Evolutionary conservation across 1,140 invertebrate genomes (phyloP).

Genomic region (Akabosia matsudoensis): DNA sequence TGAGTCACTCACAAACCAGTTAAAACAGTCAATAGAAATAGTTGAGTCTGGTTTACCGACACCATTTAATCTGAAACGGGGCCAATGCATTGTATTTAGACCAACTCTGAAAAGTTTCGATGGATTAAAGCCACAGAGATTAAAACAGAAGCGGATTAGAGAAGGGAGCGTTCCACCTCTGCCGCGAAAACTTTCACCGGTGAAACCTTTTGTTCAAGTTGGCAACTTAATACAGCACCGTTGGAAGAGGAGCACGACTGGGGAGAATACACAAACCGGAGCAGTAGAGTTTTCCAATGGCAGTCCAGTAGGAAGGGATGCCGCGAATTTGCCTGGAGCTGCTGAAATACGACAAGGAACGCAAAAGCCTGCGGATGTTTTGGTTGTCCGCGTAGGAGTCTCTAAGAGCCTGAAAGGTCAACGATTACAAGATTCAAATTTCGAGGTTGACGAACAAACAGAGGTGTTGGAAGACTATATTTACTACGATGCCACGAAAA

Average conservation of each 20-base stretch:
- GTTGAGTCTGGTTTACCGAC: not conserved
- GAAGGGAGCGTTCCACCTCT: not conserved
- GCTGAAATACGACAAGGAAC: too few species aligned
- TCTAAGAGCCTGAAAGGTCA: too few species aligned
- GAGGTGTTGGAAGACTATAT: too few species aligned
- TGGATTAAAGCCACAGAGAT: not conserved
- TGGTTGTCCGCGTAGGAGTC: too few species aligned
- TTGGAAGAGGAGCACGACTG: not conserved
- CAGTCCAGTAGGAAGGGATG: too few species aligned
- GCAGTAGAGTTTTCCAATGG: too few species aligned
- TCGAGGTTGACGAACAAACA: too few species aligned
- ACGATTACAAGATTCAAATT: too few species aligned
- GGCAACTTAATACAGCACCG: not conserved
- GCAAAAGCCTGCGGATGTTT: too few species aligned
- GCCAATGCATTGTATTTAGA: not conserved
- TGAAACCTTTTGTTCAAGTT: not conserved
- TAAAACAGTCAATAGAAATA: not conserved
- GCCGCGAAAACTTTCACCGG: not conserved
- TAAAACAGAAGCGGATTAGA: not conserved
- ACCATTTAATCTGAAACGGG: not conserved
- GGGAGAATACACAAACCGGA: too few species aligned
- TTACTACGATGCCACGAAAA: too few species aligned
- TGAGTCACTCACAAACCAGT: not conserved
- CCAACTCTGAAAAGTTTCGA: not conserved
- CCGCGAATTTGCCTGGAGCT: too few species aligned